Evolutionary conservation across 2,113 vertebrate species (phyloP).

Genomic region (Rhombomys opimus): DNA sequence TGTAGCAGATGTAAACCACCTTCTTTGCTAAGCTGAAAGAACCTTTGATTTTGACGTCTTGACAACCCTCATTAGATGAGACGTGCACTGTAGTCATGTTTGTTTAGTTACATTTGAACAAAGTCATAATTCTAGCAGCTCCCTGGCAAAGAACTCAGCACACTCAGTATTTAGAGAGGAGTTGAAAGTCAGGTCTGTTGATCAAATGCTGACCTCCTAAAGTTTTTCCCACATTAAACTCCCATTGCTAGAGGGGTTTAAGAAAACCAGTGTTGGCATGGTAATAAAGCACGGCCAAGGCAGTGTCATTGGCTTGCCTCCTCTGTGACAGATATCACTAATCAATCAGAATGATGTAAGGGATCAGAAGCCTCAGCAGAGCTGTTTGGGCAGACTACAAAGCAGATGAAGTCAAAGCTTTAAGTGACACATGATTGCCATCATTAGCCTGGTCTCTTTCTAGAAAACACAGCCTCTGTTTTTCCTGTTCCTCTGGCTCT

Average conservation of each 20-base stretch:
- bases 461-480: not conserved
- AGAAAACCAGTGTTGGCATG: not conserved
- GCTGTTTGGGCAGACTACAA: not conserved
- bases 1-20: constrained; percentile 34
- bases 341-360: not conserved
- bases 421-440: not conserved
- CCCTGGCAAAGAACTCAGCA: constrained; percentile 22
- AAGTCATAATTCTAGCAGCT: not conserved
- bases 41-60: constrained; percentile 32
- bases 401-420: not conserved
- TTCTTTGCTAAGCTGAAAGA: constrained; percentile 41
- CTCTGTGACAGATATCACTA: not conserved
- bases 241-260: not conserved
- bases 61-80: not conserved
- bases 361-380: not conserved
- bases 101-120: constrained; percentile 39
- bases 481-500: not conserved
- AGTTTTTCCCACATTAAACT: constrained; percentile 46
- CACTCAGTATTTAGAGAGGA: constrained; percentile 14
- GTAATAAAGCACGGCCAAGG: not conserved
- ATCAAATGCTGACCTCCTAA: constrained; percentile 54
- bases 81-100: not conserved
- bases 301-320: too few relatives aligned
- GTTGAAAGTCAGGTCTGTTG: constrained; percentile 54
- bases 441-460: not conserved